Conservation (phyloP, 1,140 invertebrate genomes). For the Prorops nasuta region DNA sequence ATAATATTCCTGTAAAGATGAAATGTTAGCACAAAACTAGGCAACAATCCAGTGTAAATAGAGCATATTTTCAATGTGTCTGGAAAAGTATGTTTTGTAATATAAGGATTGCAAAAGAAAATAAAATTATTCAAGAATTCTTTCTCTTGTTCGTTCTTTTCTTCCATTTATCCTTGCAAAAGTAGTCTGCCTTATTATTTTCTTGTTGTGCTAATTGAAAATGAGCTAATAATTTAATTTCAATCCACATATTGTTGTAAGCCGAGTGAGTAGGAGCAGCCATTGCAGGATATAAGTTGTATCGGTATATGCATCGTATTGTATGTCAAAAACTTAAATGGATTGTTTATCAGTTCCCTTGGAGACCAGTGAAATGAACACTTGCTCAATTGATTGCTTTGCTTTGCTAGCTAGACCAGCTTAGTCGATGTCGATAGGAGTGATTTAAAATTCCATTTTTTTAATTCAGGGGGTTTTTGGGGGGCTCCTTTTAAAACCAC, state of each 20-base stretch:
- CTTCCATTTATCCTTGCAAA: neutral
- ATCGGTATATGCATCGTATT: no score
- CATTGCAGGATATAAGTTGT: no score
- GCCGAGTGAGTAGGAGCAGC: neutral
- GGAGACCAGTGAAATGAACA: constrained; percentile 11
- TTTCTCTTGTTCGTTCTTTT: neutral
- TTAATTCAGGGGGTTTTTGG: no score
- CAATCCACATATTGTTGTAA: neutral
- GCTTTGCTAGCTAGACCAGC: no score
- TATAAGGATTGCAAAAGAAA: constrained; percentile 54
- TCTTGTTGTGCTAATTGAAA: constrained; percentile 1
- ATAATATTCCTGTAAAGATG: constrained; percentile 52
- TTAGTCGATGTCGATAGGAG: no score
- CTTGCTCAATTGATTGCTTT: no score
- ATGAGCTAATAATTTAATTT: constrained; percentile 9
- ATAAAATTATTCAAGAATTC: constrained; percentile 49
- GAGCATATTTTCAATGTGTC: constrained; percentile 57
- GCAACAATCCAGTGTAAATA: constrained; percentile 53
- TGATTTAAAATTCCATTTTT: no score
- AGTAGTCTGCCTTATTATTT: neutral
- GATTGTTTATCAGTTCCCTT: constrained; percentile 3
- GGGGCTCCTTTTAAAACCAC: no score
- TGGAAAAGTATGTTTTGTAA: constrained; percentile 58
- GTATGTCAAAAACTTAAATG: constrained; percentile 5
- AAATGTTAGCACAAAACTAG: constrained; percentile 47